Evolutionary conservation across 2,888 invertebrate species (phyloP), one percentile per base, ranked within the genome.

Genomic region (Drosophila atroscutellata): DNA sequence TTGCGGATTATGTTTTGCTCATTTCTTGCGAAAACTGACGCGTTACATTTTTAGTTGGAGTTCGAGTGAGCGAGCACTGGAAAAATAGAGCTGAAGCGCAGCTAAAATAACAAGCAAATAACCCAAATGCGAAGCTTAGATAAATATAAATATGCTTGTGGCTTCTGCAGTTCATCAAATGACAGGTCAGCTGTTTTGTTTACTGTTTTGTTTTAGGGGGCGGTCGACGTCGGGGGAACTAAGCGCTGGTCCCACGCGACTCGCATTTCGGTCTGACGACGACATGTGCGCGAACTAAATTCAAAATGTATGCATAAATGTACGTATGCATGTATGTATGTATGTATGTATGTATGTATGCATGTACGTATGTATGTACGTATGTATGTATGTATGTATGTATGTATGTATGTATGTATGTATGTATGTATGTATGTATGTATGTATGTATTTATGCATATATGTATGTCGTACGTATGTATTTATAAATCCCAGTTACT

Each of bases 221-320:
- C 28, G 42, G n/a, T 28, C 8, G 24, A 15, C 11, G 45, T n/a
- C 26, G 45, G 45, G 45, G 45, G 8, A 45, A 28, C 45, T 58
- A 39, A 52, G 47, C 54, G 52, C 47, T 69, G 67, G 69, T 85
- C 86, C 89, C 90, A 87, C 90, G 86, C 86, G 75, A 74, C 73
- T 88, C 77, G 54, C 65, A 72, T 89, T 87, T 83, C 86, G 69
- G 63, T 39, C 57, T 20, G 42, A 47, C 56, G 56, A 57, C 58
- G 52, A 59, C 61, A 60, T 71, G 61, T 65, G 54, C 58, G 45
- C 58, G 39, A 59, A 52, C 37, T 57, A 56, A 52, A 39, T 15
- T 45, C 45, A 45, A 24, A 45, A 45, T 45, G 45, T 45, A 15
- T 45, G 45, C 45, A 45, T 45, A 24, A 7, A 45, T 45, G 30